phyloP scores from a whole-genome alignment of 2,113 vertebrate species.

The Malurus alboscapulatus region DNA sequence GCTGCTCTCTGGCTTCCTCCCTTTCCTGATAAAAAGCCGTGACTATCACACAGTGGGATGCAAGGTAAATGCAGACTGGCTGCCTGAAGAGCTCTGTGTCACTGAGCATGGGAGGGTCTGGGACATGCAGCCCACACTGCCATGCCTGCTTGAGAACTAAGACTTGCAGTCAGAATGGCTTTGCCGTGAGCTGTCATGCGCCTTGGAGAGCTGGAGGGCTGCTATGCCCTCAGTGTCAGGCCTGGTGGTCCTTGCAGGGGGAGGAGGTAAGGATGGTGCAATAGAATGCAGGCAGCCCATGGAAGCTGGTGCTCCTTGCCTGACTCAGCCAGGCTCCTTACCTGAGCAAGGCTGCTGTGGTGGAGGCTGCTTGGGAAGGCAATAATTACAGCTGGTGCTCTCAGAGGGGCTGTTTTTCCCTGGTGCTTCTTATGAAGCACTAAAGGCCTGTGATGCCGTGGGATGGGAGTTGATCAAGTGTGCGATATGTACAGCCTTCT shows the following conservation, averaged over 20 bases:
- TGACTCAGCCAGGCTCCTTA: neutral
- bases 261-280: neutral
- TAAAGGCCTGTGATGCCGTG: neutral
- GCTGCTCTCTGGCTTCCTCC: neutral
- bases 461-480: neutral
- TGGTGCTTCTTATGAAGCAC: neutral
- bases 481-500: neutral
- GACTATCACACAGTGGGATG: neutral
- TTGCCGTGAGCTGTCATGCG: neutral
- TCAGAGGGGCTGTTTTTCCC: neutral
- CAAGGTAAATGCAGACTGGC: neutral
- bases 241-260: neutral
- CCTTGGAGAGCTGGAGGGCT: neutral
- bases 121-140: accelerated
- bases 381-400: neutral
- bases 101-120: neutral
- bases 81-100: neutral
- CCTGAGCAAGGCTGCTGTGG: neutral
- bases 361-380: neutral
- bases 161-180: neutral
- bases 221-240: accelerated
- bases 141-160: neutral
- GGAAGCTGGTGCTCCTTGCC: neutral
- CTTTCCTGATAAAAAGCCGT: neutral
- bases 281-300: neutral